Base-by-base conservation (phyloP, 2,113 vertebrate species). In the Peromyscus leucopus region DNA sequence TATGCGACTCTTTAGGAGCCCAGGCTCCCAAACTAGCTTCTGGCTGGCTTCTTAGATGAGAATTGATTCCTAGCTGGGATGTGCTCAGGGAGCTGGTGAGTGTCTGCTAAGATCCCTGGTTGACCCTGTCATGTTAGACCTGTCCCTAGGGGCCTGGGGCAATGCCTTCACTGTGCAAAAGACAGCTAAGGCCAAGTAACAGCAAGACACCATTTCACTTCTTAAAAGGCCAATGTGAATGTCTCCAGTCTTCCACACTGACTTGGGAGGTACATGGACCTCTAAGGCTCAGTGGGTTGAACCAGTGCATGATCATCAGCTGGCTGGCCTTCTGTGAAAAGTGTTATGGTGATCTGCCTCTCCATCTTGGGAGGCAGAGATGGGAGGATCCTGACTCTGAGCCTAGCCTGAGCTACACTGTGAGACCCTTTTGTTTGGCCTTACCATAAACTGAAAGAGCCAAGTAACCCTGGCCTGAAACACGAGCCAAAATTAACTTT, bases 51-150 rank as follows among this genome's bases (percentile, higher is more conserved):
- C 78, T 93, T 51, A 78, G 61, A 76, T 31, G 28, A 87, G 89
- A 91, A 91, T 2, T 91, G 90, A 79, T 86, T 93, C 39, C 76
- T 10, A 55, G 67, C 78, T 97, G 57, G 21, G 59, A 96, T 92
- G 42, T 80, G 69, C 65, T 89, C 33, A 75, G 61, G 89, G 69
- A 42, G 61, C 28, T 72, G n/a, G 48, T 96, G 74, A 87, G 55
- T 83, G 55, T 61, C 78, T 91, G 74, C 63, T 31, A 36, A 61
- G 46, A 65, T 39, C 82, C 69, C 26, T 93, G 59, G 76, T 67
- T 83, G 76, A 55, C 19, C 9, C 55, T 90, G 63, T 92, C 61
- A 46, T 42, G 22, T 86, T 71, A 19, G 4, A 65, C 33, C 2
- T 39, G 19, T 93, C 86, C 57, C 89, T 87, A 59, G 74, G 46